Conservation (phyloP, 2,888 invertebrate genomes). For the Spisula subtruncata region DNA sequence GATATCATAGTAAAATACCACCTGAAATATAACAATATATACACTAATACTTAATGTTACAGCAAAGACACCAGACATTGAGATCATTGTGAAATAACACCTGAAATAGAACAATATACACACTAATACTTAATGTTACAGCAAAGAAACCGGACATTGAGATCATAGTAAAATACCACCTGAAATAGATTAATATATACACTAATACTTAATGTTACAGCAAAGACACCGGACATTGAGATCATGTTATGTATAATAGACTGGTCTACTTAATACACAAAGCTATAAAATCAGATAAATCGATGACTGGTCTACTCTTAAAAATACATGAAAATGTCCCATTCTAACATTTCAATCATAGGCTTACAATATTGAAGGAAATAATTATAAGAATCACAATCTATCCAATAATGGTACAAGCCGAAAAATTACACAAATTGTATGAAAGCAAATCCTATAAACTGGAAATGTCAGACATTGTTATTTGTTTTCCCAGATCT, state of each 20-base stretch:
- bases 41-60: conserved; percentile 87
- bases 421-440: too few species aligned
- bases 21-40: conserved; percentile 87
- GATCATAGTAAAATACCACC: conserved; percentile 99
- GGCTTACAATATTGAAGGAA: too few species aligned
- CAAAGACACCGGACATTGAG: conserved; percentile 95
- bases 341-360: too few species aligned
- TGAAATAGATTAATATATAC: conserved; percentile 81
- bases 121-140: conserved; percentile 87
- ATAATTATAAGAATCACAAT: too few species aligned
- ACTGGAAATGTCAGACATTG: too few species aligned
- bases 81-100: conserved; percentile 99
- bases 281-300: too few species aligned
- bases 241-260: conserved; percentile 92
- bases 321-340: too few species aligned
- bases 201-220: conserved; percentile 89
- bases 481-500: too few species aligned
- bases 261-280: too few species aligned
- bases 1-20: conserved; percentile 99
- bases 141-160: conserved; percentile 95
- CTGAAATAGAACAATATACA: conserved; percentile 86
- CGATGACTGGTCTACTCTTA: too few species aligned
- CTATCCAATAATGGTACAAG: too few species aligned
- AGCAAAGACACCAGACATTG: conserved; percentile 95
- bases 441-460: too few species aligned